Conservation (phyloP, 2,797 vertebrate species). For the Trematomus bernacchii region DNA sequence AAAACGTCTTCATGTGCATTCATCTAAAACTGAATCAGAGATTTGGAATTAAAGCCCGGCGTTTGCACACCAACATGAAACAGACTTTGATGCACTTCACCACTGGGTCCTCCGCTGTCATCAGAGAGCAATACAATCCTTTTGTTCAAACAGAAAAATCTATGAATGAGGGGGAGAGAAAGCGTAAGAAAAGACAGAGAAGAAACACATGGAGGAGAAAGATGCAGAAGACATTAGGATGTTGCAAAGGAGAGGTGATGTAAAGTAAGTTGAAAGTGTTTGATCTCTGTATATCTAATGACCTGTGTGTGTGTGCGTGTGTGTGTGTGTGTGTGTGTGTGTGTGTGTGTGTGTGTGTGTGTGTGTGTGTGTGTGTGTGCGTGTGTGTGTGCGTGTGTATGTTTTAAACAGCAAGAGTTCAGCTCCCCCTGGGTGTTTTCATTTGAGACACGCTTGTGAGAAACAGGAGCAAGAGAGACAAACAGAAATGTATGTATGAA, state of each 20-base stretch:
- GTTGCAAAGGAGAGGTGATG: slow-evolving; percentile 1
- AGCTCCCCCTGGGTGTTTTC: slow-evolving; percentile 14
- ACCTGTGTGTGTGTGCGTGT: not conserved
- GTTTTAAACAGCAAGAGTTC: slow-evolving; percentile 11
- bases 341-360: too few species aligned
- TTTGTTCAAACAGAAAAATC: slow-evolving; percentile 62
- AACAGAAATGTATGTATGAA: slow-evolving; percentile 29
- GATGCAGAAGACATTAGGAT: not conserved
- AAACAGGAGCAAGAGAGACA: slow-evolving; percentile 24
- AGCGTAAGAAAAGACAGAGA: slow-evolving; percentile 9
- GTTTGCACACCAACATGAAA: slow-evolving; percentile 41
- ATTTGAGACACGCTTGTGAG: slow-evolving; percentile 18
- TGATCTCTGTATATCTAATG: slow-evolving; percentile 14
- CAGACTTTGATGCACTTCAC: slow-evolving; percentile 53
- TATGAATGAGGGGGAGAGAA: slow-evolving; percentile 45
- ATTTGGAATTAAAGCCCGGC: slow-evolving; percentile 21
- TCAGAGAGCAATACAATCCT: slow-evolving; percentile 30
- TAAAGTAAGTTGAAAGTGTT: not conserved
- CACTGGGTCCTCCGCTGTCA: slow-evolving; percentile 26
- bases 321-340: not conserved
- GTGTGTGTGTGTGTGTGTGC: not conserved
- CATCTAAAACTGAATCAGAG: slow-evolving; percentile 21
- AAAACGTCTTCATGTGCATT: slow-evolving; percentile 11
- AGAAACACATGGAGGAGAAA: not conserved
- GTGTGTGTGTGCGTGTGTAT: too few species aligned